Percentiles rank a stretch among this genome's conserved stretches.
Evolutionary conservation across 2,888 invertebrate species (phyloP).

Genomic region (Cheilosia soror): DNA sequence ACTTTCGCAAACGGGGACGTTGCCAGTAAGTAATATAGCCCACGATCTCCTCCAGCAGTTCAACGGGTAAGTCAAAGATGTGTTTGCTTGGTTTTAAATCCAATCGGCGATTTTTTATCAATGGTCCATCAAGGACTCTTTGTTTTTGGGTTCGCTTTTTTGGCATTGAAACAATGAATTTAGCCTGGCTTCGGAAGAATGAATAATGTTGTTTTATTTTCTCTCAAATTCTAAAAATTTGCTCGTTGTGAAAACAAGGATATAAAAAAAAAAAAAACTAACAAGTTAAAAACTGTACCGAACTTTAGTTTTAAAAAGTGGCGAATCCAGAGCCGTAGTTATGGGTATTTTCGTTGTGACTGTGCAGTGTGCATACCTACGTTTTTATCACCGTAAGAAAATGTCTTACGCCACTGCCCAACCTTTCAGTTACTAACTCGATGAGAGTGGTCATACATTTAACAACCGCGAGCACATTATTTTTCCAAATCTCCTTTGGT

Average conservation of each 20-base stretch:
- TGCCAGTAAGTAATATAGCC: constrained; percentile 78
- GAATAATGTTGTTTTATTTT: neutral
- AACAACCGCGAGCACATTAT: no score
- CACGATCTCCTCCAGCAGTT: constrained; percentile 78
- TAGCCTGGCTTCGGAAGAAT: neutral
- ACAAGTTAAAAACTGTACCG: no score
- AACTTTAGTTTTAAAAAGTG: no score
- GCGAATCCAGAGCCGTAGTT: no score
- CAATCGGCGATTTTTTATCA: constrained; percentile 1
- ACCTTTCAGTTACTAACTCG: no score
- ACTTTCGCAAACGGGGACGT: constrained; percentile 78
- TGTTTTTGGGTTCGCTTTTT: constrained; percentile 9
- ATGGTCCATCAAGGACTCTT: neutral
- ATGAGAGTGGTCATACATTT: no score
- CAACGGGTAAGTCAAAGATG: constrained; percentile 77
- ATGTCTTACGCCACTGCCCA: no score
- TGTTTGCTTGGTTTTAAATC: neutral
- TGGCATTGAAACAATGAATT: constrained; percentile 12
- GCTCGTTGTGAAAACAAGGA: neutral
- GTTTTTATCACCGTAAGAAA: no score
- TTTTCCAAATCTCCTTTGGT: no score
- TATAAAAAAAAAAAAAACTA: neutral
- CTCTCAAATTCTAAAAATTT: neutral
- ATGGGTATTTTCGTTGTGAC: no score
- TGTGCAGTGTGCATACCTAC: no score